Evolutionary conservation across 2,797 vertebrate species (phyloP).

Genomic region (Ctenochaetus hawaiiensis): DNA sequence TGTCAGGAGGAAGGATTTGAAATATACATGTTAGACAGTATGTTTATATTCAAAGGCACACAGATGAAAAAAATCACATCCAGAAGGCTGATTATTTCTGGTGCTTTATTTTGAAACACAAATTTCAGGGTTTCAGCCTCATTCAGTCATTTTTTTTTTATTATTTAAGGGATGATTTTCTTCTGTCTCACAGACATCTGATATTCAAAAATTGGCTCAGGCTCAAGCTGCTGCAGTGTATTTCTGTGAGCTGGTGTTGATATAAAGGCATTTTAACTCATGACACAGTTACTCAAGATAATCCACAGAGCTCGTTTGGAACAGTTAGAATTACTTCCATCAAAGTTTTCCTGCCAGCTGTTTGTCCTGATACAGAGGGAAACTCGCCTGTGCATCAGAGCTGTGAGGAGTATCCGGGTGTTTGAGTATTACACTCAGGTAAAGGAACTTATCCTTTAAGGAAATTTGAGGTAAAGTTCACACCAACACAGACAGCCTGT

Average conservation of each 20-base stretch:
- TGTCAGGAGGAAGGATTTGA: conserved; percentile 3
- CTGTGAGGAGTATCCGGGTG: too few species aligned
- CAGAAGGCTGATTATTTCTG: conserved; percentile 5
- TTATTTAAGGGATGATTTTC: conserved; percentile 20
- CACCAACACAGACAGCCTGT: too few species aligned
- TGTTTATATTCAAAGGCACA: conserved; percentile 1
- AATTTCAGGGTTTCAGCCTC: conserved; percentile 14
- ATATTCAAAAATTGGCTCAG: neutral
- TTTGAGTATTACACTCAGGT: too few species aligned
- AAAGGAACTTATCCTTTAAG: too few species aligned
- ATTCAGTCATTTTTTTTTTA: conserved; percentile 9
- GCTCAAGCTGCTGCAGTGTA: neutral
- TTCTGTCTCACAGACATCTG: conserved; percentile 11
- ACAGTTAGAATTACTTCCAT: conserved; percentile 34
- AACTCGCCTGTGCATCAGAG: neutral
- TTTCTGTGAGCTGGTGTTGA: conserved; percentile 22
- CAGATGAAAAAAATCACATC: neutral
- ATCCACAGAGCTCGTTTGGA: conserved; percentile 34
- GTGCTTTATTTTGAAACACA: conserved; percentile 22
- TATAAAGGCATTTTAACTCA: conserved; percentile 27
- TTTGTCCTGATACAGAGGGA: conserved; percentile 15
- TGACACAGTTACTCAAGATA: conserved; percentile 31
- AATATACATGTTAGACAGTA: neutral
- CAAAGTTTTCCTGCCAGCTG: conserved; percentile 25
- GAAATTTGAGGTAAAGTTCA: too few species aligned